Base-by-base conservation (phyloP, 2,888 invertebrate species). In the Dexiosoma caninum region DNA sequence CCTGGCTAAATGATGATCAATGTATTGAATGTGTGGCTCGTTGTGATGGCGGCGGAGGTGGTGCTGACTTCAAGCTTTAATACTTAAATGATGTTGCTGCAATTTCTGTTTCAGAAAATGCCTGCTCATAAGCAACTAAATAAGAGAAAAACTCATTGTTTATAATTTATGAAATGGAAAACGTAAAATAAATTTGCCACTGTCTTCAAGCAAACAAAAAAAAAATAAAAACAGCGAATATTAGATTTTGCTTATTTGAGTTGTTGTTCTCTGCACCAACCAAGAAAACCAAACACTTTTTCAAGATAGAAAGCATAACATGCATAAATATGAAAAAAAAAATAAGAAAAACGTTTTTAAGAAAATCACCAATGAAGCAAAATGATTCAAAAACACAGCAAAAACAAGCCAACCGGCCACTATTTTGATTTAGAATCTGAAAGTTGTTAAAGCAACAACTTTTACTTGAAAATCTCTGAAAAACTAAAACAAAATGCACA, bases 401-500 rank as follows among this genome's bases (percentile, higher is more conserved):
- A 51, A 40, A 55, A 14, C 27, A 57, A 53, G 44, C 12, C 32
- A 70, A 14, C 12, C 57, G 46, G 49, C 70, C 55, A 51, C 70
- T 71, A 42, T 72, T 72, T 81, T 64, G 42, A 72, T 81, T 81
- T 81, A 81, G 81, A 81, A 81, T 81, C 81, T 81, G 81, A 81
- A 81, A 81, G 81, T 81, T 81, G 81, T 81, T 81, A 40, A 57
- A 55, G 81, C 81, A 81, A 81, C 81, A 81, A 81, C 81, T 81
- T 81, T 81, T 81, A 81, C 81, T 77, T 49, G 44, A 67, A 75
- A 42, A 67, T 75, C 67, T 67, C 16, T 35, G 30, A 51, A 9
- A 42, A 32, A 30, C 2, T 42, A 35, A 35, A 55, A 42, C 30
- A 51, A 23, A 60, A 57, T 35, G 7, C 14, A 40, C 23, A 30